phyloP scores from a whole-genome alignment of 2,113 vertebrate species.

The western clawed frog (Xenopus tropicalis) region DNA sequence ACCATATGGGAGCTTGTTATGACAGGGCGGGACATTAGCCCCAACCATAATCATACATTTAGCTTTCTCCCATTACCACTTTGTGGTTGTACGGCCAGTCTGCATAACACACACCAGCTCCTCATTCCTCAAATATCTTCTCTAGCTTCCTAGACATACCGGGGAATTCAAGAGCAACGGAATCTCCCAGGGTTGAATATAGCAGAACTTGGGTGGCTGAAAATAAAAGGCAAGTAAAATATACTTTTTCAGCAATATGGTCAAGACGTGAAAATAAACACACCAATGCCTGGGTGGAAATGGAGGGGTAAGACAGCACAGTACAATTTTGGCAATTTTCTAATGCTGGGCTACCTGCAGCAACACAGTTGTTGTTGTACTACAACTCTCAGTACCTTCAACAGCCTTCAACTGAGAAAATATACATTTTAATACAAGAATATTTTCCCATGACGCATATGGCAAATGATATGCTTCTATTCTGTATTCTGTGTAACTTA shows the following conservation, averaged over 20 bases:
- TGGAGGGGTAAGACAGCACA: no score
- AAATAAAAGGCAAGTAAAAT: not conserved
- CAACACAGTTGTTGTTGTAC: no score
- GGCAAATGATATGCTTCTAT: no score
- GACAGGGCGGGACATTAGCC: slow-evolving; percentile 12
- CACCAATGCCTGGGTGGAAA: not conserved
- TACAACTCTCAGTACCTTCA: no score
- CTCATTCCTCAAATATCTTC: slow-evolving; percentile 4
- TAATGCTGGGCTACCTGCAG: no score
- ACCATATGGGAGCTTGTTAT: slow-evolving; percentile 9
- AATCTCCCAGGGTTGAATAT: not conserved
- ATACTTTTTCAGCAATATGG: not conserved
- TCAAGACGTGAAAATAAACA: slow-evolving; percentile 3
- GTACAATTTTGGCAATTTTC: no score
- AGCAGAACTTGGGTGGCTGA: slow-evolving; percentile 2
- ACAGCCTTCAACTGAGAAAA: no score
- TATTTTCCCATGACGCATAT: no score
- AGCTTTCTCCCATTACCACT: slow-evolving; percentile 2
- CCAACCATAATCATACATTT: slow-evolving; percentile 19
- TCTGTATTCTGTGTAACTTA: no score
- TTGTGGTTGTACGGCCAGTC: not conserved
- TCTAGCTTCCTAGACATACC: not conserved
- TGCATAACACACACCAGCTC: slow-evolving; percentile 6
- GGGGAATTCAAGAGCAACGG: not conserved
- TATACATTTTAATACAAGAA: no score